phyloP scores from a whole-genome alignment of 2,113 vertebrate species.

The Oreochromis tanganicae region DNA sequence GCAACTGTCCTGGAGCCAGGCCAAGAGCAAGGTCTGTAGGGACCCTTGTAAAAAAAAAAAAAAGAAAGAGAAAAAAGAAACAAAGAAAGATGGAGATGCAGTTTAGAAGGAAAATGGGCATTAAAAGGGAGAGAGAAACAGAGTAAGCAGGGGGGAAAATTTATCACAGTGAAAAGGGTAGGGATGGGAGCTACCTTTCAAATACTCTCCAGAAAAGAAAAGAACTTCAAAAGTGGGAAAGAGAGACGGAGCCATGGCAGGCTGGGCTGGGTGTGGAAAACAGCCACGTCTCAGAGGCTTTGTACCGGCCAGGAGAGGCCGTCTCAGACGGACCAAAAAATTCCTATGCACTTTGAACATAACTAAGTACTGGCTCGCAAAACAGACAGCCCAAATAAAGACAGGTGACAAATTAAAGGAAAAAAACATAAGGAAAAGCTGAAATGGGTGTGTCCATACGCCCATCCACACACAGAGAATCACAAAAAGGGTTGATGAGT shows the following conservation, averaged over 20 bases:
- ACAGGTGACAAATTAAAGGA: background rate
- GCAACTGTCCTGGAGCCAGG: constrained; percentile 69
- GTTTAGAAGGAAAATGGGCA: constrained; percentile 43
- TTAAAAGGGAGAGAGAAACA: background rate
- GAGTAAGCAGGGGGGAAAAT: background rate
- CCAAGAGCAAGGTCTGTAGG: constrained; percentile 61
- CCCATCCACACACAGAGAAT: background rate
- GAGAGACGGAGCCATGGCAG: constrained; percentile 26
- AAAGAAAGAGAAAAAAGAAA: background rate
- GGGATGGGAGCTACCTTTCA: constrained; percentile 53
- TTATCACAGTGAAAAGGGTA: constrained; percentile 24
- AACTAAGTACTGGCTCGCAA: background rate
- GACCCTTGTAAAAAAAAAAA: constrained; percentile 34
- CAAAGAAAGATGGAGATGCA: background rate
- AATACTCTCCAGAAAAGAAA: constrained; percentile 55
- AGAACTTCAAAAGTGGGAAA: constrained; percentile 43
- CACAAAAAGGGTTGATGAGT: background rate
- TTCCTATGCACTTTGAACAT: constrained; percentile 20
- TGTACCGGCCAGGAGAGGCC: constrained; percentile 38
- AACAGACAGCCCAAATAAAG: background rate
- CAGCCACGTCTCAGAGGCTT: constrained; percentile 69
- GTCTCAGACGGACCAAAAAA: constrained; percentile 34
- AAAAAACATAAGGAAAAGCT: background rate
- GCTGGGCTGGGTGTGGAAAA: constrained; percentile 64
- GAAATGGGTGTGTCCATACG: too few relatives aligned